Base-by-base conservation (phyloP, 2,113 vertebrate species). In the Xenotilapia longispinis region DNA sequence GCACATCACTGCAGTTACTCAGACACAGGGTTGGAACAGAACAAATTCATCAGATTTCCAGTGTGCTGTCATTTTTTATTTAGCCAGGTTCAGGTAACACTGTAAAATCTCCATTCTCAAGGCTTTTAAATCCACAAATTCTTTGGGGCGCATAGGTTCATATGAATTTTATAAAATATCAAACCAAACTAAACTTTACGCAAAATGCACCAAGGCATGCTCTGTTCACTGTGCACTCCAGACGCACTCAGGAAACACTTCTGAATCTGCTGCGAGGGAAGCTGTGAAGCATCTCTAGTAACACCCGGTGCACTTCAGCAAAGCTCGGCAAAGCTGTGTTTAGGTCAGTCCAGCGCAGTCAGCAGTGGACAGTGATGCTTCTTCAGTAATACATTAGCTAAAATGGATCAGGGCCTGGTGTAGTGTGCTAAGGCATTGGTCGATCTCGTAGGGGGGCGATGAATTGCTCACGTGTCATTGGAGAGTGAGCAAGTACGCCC, bases 401-500 rank as follows among this genome's bases (percentile, higher is more conserved):
- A 89, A 93, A 93, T 95, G 88, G 89, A 95, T 94, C 91, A 93
- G 84, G 81, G 87, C 70, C 84, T 75, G 81, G 36, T 58, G 80
- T 82, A 70, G 23, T 80, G 82, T 82, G 83, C 82, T 90, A 88
- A 93, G 89, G 60, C 86, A 93, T 89, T 87, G 91, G 91, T 94
- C 87, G 91, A 91, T 93, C 70, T 78, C 51, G 36, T 89, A 68
- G 36, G 87, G 89, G 75, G 84, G 90, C 89, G 87, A 92, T 92
- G 88, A 94, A 95, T 95, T 88, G 57, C 88, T 92, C 89, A 90
- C 87, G 79, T 91, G 90, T 93, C 94, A 90, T 33, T 90, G 85
- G 70, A 89, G 91, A 93, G 91, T 90, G 91, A 93, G 80, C 87
- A 28, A 53, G 23, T 9, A 21, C 68, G 21, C 84, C 60, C 19